Base-by-base conservation (phyloP, 1,140 invertebrate genomes). In the Diprion similis region DNA sequence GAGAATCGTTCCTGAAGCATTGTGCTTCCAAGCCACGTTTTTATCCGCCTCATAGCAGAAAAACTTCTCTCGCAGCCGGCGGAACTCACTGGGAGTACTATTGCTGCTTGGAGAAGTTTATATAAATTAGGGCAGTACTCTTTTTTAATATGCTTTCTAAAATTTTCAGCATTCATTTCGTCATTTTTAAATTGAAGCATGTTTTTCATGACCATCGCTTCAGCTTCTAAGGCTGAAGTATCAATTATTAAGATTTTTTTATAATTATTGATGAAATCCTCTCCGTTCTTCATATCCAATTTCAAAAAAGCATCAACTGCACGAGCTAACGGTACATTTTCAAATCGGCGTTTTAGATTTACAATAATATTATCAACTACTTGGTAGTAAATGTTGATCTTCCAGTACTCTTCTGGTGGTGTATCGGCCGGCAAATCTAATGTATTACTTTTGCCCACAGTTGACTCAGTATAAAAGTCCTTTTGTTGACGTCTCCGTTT, bases 281-380 rank as follows among this genome's bases (percentile, higher is more conserved):
- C n/a, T n/a, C n/a, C n/a, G n/a, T n/a, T n/a, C n/a, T n/a, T 70
- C 48, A 66, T 65, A 19, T 74, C 65, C 68, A 45, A 70, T 66
- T 71, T 59, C n/a, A 59, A 59, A 59, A 59, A 59, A 10, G 51
- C 51, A n/a, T 59, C 51, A 59, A 59, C 51, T 59, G 51, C 51
- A 59, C 51, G 51, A 59, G 51, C 51, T 59, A 59, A 59, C 51
- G 51, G 51, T 59, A 59, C 10, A 59, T 59, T 59, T 59, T 59
- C n/a, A 59, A 59, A 59, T 59, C 51, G 51, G 51, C 51, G 51
- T 59, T 59, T 59, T 59, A 59, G 51, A 59, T 59, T 59, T 59
- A 59, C 51, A 59, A 59, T 59, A n/a, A 59, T 59, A 59, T 59
- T 59, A 10, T 10, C 10, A 59, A 10, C 10, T 59, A 10, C 10